Base-by-base conservation (phyloP, 2,888 invertebrate genomes). In the Myopa tessellatipennis region DNA sequence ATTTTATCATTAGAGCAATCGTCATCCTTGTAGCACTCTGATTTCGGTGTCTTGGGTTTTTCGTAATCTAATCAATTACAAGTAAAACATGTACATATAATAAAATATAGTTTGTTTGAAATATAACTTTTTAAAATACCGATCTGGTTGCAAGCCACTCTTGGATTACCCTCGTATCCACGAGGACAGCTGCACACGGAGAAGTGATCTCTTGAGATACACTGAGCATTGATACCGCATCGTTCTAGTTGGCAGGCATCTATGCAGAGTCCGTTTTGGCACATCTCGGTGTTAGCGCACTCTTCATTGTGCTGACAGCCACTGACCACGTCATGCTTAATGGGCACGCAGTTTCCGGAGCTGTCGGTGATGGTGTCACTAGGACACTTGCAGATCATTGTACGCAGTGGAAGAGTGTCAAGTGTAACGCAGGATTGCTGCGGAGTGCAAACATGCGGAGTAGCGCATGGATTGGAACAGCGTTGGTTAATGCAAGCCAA, bases 361-460 rank as follows among this genome's bases (percentile, higher is more conserved):
- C 91, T 91, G 81, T 95, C 94, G 0, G 93, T 92, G 67, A 95
- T 91, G 0, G 94, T 95, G 80, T 96, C 96, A 61, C 94, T 91
- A 18, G 96, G 95, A 89, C 97, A 97, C 84, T 94, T 93, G 86
- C 97, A 97, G 83, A 96, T 94, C 83, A 96, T 93, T 0, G 96
- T 96, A 74, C 96, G 92, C 80, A 96, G 89, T 3, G 97, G 96
- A 68, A 94, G 86, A 0, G 95, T 93, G 83, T 96, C 95, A 14
- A 95, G 90, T 0, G 95, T 95, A 78, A 93, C 91, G 87, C 97
- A 97, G 78, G 93, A 92, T 83, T 97, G 95, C 81, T 95, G 95
- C 6, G 91, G 90, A 18, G 93, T 93, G 85, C 97, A 97, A 67
- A 95, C 92, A 82, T 93, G 92, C 10, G 93, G 92, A 6, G 91